Percentiles rank a stretch among this genome's conserved stretches.
These are phyloP conservation scores for Nemotelus nigrinus DNA, from an alignment of 2,888 invertebrate species.

Conservation along the genomic window DNA sequence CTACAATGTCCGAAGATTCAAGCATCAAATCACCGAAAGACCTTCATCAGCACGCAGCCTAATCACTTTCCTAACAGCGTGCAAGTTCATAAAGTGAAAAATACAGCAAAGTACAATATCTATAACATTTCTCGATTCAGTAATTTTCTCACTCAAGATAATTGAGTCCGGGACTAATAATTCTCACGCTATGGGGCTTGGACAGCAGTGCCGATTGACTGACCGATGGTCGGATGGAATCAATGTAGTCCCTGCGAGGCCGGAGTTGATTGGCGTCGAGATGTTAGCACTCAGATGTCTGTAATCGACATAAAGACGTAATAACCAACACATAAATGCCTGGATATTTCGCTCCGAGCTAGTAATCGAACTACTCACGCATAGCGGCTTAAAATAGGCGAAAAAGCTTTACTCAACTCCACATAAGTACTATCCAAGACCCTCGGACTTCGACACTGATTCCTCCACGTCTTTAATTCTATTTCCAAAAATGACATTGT, in stretches of 20 bases:
- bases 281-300: not conserved
- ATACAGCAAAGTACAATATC: constrained; percentile 17
- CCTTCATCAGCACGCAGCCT: constrained; percentile 24
- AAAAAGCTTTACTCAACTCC: not conserved
- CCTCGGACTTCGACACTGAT: not conserved
- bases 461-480: constrained; percentile 9
- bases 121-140: constrained; percentile 33
- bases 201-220: constrained; percentile 13
- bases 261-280: not conserved
- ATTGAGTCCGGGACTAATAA: constrained; percentile 35
- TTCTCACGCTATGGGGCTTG: constrained; percentile 40
- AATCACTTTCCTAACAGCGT: constrained; percentile 38
- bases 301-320: constrained; percentile 34
- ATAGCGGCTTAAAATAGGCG: not conserved
- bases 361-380: constrained; percentile 41
- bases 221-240: not conserved
- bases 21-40: constrained; percentile 6
- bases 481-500: constrained; percentile 39
- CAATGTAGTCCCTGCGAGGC: not conserved
- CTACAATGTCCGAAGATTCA: constrained; percentile 1
- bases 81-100: constrained; percentile 28
- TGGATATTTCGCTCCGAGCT: constrained; percentile 16
- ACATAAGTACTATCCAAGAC: not conserved
- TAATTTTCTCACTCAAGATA: constrained; percentile 41
- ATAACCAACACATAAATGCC: constrained; percentile 16